Base-by-base conservation (phyloP, 2,888 invertebrate species). In the Brachypalpus laphriformis region DNA sequence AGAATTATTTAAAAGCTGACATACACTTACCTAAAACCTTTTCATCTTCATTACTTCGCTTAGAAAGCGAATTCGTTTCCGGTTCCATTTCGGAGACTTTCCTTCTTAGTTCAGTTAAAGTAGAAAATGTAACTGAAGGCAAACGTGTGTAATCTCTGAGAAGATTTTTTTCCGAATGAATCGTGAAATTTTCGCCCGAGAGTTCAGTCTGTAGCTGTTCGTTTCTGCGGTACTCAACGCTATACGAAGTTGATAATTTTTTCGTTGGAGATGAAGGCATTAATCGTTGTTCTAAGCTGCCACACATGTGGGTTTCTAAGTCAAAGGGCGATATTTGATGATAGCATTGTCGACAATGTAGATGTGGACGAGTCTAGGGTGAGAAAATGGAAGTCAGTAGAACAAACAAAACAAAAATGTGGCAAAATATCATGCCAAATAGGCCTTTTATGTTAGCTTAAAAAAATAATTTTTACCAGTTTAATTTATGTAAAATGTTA, bases 1-100 rank as follows among this genome's bases (percentile, higher is more conserved):
- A 49, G 4, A 3, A 3, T 9, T 18, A 4, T 45, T 6, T 20
- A 1, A 11, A 20, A 40, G 28, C 31, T 7, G 16, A 1, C n/a
- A 34, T 16, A 7, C 0, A 51, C 76, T 76, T 87, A 88, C 87
- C 88, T 66, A 88, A 88, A 18, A 89, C 87, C 66, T 89, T 88
- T 0, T 90, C 89, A 40, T 90, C 90, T 82, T 89, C 87, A 49
- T 66, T 75, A 9, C 1, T 68, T 3, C 49, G 80, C 14, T 68
- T 68, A 0, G 42, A 28, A 11, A 51, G 25, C 9, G 54, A 28
- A 45, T 18, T 40, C n/a, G 20, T 54, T n/a, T 85, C 75, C 0
- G 66, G 66, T 16, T 85, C 85, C 18, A 85, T 68, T 71, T 87
- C 87, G 0, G 56, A 74, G 7, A 75, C 74, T 51, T 80, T 83